phyloP scores from a whole-genome alignment of 2,888 invertebrate species.

The Caenorhabditis japonica region DNA sequence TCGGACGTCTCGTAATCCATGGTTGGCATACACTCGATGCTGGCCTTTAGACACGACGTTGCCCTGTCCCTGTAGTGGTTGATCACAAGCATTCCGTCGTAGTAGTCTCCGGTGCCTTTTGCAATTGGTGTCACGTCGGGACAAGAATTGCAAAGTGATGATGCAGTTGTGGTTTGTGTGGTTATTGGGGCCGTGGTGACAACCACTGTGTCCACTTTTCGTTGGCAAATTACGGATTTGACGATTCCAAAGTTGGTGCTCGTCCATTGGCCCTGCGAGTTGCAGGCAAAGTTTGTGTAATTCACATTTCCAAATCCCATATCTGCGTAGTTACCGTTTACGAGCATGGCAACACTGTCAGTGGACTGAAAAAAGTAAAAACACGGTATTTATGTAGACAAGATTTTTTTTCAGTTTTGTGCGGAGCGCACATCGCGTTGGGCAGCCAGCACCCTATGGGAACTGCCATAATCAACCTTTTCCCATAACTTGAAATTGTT shows the following conservation, averaged over 20 bases:
- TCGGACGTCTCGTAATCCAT: slow-evolving; percentile 39
- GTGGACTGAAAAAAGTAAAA: slow-evolving; percentile 7
- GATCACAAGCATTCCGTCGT: slow-evolving; percentile 60
- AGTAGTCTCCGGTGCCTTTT: slow-evolving; percentile 15
- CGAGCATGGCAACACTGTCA: slow-evolving; percentile 1
- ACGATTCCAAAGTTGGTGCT: slow-evolving; percentile 11
- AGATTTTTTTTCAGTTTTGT: too few relatives aligned
- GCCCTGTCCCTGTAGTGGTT: slow-evolving; percentile 43
- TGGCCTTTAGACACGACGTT: slow-evolving; percentile 34
- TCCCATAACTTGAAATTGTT: too few relatives aligned
- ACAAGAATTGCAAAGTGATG: slow-evolving; percentile 26
- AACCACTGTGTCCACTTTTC: not conserved
- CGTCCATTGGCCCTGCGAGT: slow-evolving; percentile 47
- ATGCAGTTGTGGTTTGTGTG: slow-evolving; percentile 16
- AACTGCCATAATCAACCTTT: too few relatives aligned
- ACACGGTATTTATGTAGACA: too few relatives aligned
- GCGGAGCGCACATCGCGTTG: too few relatives aligned
- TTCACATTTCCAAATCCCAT: not conserved
- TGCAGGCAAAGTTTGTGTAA: slow-evolving; percentile 29
- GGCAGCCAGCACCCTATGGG: too few relatives aligned
- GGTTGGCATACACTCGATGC: slow-evolving; percentile 33
- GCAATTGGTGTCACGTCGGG: slow-evolving; percentile 25
- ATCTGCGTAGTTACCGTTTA: slow-evolving; percentile 11
- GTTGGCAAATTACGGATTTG: slow-evolving; percentile 14
- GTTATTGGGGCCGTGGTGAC: not conserved